Evolutionary conservation across 1,140 invertebrate genomes (phyloP), one percentile per base, ranked within the genome.

Genomic region (Elymnias hypermnestra): DNA sequence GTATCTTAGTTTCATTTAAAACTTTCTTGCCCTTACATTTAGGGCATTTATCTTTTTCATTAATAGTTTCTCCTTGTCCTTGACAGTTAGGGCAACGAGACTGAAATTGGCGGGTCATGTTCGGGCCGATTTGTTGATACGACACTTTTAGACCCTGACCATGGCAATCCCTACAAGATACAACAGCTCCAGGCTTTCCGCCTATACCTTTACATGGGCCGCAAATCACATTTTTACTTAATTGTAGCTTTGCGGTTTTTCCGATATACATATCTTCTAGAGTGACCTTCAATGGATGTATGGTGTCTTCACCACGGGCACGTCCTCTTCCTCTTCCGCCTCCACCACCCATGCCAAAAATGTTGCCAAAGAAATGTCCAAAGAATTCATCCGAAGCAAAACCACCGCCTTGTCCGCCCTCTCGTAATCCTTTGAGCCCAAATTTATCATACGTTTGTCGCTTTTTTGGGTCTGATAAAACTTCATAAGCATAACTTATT

Each of bases 221-320:
- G 86, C 97, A 98, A 48, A 96, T 92, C 1, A 96, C 91, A 87
- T 94, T 95, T 77, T 96, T 95, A 71, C 92, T 93, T 29, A 98
- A 86, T 54, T 96, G 92, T 39, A 98, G 82, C 71, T 94, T 94
- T 12, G 94, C 89, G 5, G 92, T 92, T 77, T 93, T 92, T 1
- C 97, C 97, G 85, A 95, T 94, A 71, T 98, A 98, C 61, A 98
- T 86, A 69, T 98, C 95, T 83, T 98, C 95, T 43, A 98, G 85
- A 2, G 94, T 89, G 1, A 98, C 94, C 75, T 92, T 91, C 22
- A 91, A 72, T 5, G 91, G 89, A 78, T 94, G 92, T 42, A 92
- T 84, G 7, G 91, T 92, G 66, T 93, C 91, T 71, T 93, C 91
- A 23, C 91, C 91, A 52, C 88, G 81, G 19, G 82, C 72, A 2